Conservation (phyloP, 2,113 vertebrate genomes). For the Ophiodon elongatus region DNA sequence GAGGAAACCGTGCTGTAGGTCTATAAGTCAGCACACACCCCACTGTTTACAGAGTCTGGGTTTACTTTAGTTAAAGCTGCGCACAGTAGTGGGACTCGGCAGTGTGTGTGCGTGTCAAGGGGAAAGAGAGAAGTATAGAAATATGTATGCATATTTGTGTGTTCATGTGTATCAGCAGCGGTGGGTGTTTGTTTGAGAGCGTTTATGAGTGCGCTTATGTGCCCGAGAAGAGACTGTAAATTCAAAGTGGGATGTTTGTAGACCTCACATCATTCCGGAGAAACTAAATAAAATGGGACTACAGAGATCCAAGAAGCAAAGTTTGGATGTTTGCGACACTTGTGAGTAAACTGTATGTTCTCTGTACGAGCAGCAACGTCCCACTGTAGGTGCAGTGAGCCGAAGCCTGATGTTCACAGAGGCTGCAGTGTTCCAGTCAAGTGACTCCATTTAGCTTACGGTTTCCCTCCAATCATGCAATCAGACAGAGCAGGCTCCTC, state of each 20-base stretch:
- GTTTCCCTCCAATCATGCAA: constrained; percentile 67
- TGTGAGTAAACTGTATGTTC: constrained; percentile 27
- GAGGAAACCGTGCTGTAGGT: constrained; percentile 41
- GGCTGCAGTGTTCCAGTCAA: constrained; percentile 76
- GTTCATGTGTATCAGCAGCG: constrained; percentile 43
- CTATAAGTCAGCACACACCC: constrained; percentile 27
- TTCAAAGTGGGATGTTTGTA: constrained; percentile 32
- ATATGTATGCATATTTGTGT: constrained; percentile 26
- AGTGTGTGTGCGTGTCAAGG: not conserved
- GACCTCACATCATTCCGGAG: constrained; percentile 19
- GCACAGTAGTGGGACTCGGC: constrained; percentile 22
- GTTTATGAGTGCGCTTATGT: constrained; percentile 59
- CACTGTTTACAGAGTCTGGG: constrained; percentile 38
- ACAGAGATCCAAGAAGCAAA: constrained; percentile 14
- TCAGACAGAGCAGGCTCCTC: constrained; percentile 44
- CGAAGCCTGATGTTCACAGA: constrained; percentile 59
- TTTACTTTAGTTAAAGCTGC: constrained; percentile 18
- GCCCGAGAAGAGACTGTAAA: constrained; percentile 51
- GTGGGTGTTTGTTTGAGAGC: constrained; percentile 46
- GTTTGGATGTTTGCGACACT: not conserved
- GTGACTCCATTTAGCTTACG: constrained; percentile 75
- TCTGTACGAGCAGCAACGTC: not conserved
- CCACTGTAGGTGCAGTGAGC: constrained; percentile 18
- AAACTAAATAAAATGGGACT: constrained; percentile 41
- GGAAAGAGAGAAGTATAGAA: not conserved